Percentiles rank a stretch among this genome's conserved stretches.
Conservation (phyloP, 2,888 invertebrate genomes). For the Phymatocera aterrima region DNA sequence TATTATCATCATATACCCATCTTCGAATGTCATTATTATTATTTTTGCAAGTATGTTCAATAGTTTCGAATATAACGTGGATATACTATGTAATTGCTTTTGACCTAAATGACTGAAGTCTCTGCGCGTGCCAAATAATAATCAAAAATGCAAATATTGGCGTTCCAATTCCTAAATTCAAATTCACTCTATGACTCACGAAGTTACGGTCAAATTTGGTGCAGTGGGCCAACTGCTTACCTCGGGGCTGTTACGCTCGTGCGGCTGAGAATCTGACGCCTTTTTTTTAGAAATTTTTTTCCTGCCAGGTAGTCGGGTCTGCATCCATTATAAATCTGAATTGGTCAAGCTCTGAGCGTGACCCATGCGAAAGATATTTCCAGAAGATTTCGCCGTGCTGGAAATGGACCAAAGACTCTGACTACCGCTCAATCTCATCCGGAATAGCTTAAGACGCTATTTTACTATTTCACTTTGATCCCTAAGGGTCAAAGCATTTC, state of each 20-base stretch:
- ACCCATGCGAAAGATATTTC: neutral
- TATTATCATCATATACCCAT: neutral
- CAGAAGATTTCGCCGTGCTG: neutral
- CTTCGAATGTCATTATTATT: neutral
- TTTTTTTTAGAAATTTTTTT: slow-evolving; percentile 14
- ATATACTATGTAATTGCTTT: neutral
- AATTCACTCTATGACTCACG: slow-evolving; percentile 26
- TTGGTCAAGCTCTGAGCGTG: neutral
- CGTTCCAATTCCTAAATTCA: slow-evolving; percentile 5
- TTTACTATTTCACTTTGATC: neutral
- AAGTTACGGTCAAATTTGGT: slow-evolving; percentile 20
- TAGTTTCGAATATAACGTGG: neutral
- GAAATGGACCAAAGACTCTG: neutral
- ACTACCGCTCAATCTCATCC: neutral
- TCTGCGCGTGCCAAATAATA: slow-evolving; percentile 4
- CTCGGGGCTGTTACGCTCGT: slow-evolving; percentile 13
- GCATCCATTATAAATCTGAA: neutral
- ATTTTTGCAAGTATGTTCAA: neutral
- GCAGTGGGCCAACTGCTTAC: slow-evolving; percentile 34
- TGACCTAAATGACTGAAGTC: neutral
- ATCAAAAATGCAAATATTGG: slow-evolving; percentile 32
- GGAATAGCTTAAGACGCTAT: neutral
- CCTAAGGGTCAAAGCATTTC: neutral
- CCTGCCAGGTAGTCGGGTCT: slow-evolving; percentile 9
- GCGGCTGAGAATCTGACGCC: neutral